Base-by-base conservation (phyloP, 2,888 invertebrate genomes). In the Ichneumoninae sp. region DNA sequence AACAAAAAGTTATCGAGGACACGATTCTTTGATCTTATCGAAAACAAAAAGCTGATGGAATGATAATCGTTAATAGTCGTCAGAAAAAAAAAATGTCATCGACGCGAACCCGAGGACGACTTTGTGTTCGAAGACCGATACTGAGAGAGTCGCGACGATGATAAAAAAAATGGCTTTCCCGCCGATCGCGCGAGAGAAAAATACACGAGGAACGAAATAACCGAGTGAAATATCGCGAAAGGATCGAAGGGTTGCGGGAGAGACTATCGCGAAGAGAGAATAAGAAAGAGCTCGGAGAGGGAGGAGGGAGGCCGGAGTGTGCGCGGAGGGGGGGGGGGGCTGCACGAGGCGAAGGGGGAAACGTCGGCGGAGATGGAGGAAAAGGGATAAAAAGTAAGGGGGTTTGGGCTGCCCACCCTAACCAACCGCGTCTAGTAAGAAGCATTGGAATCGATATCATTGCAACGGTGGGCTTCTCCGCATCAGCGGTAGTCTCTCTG, bases 381-480 rank as follows among this genome's bases (percentile, higher is more conserved):
- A 91, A 92, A 92, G 92, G 92, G 91, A 92, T 92, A 92, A 93
- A 92, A 93, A 92, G 91, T 92, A 92, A 92, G 93, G 92, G 92
- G 92, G 30, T 63, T 93, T 79, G 77, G 66, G 87, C 85, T 92
- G 92, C 91, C 92, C 91, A 90, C 92, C 93, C 93, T 91, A 90
- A 91, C 89, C 91, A 91, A 92, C 92, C 90, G 90, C 91, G 92
- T 91, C 91, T 92, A 91, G 91, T 93, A 93, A 93, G 93, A 91
- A 93, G 92, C 93, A 93, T 93, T 92, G 93, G 92, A 93, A 93
- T 93, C 93, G 92, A 93, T 93, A 93, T 92, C 93, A 93, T 93
- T 93, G 93, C 93, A 93, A 93, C 92, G 92, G 60, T 90, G 90
- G 90, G 90, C 83, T 88, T 76, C 83, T 86, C 87, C 78, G 69